Percentiles rank a stretch among this genome's conserved stretches.
These are phyloP conservation scores for Adelosebastes latens DNA, from an alignment of 2,797 vertebrate species.

Conservation along the genomic window DNA sequence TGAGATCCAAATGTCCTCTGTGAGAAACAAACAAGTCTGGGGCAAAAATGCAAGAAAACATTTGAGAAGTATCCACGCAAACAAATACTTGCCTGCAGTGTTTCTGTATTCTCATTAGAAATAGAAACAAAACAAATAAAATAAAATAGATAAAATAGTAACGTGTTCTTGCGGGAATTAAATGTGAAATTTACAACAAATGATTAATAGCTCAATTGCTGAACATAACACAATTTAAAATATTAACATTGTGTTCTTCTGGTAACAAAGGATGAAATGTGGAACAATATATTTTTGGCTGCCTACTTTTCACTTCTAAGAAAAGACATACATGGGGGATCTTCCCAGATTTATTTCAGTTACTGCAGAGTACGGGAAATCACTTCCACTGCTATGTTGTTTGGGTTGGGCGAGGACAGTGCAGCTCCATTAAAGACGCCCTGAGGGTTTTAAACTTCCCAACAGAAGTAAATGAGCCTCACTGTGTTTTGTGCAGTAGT, in stretches of 20 bases:
- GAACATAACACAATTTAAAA: background rate
- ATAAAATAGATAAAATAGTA: background rate
- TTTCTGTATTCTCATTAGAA: constrained; percentile 23
- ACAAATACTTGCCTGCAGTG: constrained; percentile 42
- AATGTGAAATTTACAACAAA: background rate
- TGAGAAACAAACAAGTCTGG: constrained; percentile 62
- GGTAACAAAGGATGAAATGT: background rate
- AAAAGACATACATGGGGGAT: constrained; percentile 19
- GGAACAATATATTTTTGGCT: background rate
- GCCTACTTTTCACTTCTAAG: constrained; percentile 15
- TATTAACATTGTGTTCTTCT: background rate
- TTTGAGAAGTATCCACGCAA: constrained; percentile 44
- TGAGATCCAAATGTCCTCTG: constrained; percentile 66
- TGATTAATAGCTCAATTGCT: background rate
- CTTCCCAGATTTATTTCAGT: constrained; percentile 33
- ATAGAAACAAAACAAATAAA: background rate
- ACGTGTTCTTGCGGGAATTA: background rate
- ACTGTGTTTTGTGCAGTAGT: constrained; percentile 42
- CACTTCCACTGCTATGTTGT: constrained; percentile 45
- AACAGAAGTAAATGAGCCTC: constrained; percentile 45
- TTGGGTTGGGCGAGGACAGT: constrained; percentile 56
- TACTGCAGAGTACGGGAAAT: constrained; percentile 48
- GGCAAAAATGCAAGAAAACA: constrained; percentile 30
- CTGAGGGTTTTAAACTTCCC: constrained; percentile 50
- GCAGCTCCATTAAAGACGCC: constrained; percentile 38